Conservation (phyloP, 2,113 vertebrate genomes). For the Clupea harengus region DNA sequence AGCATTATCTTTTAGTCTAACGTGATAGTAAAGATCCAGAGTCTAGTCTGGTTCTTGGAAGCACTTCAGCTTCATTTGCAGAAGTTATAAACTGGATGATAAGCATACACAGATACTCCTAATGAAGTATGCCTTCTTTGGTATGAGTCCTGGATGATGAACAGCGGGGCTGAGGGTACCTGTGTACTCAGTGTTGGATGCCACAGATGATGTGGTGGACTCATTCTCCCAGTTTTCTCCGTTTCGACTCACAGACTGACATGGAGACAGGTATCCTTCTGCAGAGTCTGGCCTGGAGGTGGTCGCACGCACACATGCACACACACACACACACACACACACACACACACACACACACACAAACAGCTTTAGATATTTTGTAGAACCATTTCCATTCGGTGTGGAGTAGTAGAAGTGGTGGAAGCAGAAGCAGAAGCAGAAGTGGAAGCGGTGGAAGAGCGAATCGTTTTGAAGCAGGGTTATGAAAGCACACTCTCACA, state of each 20-base stretch:
- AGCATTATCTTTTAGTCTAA: no score
- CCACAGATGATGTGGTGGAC: constrained; percentile 92
- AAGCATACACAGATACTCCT: no score
- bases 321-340: constrained; percentile 12
- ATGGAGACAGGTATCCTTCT: constrained; percentile 86
- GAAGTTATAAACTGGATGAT: no score
- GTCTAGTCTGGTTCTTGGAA: no score
- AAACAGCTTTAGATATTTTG: constrained; percentile 16
- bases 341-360: constrained; percentile 15
- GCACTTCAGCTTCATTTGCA: no score
- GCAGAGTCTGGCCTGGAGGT: constrained; percentile 87
- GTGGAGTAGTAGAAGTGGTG: not conserved
- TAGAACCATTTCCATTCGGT: constrained; percentile 18
- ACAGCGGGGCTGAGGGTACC: constrained; percentile 63
- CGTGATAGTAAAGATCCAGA: no score
- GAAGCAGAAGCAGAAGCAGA: constrained; percentile 33
- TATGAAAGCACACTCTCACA: not conserved
- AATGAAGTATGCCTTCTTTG: not conserved
- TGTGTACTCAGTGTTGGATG: constrained; percentile 95
- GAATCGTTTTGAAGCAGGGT: not conserved
- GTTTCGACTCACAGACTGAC: constrained; percentile 86
- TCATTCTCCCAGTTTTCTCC: constrained; percentile 98
- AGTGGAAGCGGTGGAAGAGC: constrained; percentile 31
- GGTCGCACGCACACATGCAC: constrained; percentile 23
- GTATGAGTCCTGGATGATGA: not conserved